Conservation (phyloP, 64 coral and sea anemone genomes). For the Montipora efflorescens region DNA sequence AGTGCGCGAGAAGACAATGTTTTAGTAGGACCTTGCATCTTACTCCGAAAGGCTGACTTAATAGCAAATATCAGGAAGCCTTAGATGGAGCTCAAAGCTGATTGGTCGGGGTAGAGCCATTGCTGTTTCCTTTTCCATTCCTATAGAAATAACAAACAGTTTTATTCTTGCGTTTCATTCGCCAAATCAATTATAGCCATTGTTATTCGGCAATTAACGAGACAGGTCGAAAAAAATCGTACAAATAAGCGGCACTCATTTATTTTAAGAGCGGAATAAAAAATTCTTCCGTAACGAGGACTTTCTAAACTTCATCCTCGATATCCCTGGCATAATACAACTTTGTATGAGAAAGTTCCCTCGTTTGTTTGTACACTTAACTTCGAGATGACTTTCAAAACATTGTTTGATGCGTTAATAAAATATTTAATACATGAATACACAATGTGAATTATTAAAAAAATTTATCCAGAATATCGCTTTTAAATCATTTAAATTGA, state of each 20-base stretch:
- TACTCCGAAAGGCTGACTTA: constrained; percentile 59
- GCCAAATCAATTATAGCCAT: constrained; percentile 11
- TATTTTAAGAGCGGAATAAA: constrained; percentile 5
- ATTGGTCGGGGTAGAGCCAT: constrained; percentile 51
- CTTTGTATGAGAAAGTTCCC: background rate
- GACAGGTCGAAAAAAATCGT: background rate
- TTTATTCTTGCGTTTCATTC: constrained; percentile 57
- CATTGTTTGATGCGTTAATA: constrained; percentile 67
- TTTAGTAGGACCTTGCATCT: constrained; percentile 34
- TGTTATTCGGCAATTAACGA: constrained; percentile 46
- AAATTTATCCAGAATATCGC: constrained; percentile 52
- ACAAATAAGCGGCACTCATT: constrained; percentile 7
- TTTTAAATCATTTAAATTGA: constrained; percentile 65
- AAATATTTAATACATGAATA: constrained; percentile 77
- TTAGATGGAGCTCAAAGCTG: constrained; percentile 56
- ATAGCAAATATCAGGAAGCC: constrained; percentile 82
- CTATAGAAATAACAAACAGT: constrained; percentile 26
- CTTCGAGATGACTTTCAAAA: constrained; percentile 86
- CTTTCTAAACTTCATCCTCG: constrained; percentile 1
- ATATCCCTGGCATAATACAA: background rate
- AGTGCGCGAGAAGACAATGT: background rate
- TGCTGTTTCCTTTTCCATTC: constrained; percentile 41
- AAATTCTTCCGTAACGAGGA: constrained; percentile 20
- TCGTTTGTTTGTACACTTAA: constrained; percentile 77
- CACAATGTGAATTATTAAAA: constrained; percentile 74